These are phyloP conservation scores for Ammodytes dubius DNA, from an alignment of 2,113 vertebrate species.

Conservation along the genomic window DNA sequence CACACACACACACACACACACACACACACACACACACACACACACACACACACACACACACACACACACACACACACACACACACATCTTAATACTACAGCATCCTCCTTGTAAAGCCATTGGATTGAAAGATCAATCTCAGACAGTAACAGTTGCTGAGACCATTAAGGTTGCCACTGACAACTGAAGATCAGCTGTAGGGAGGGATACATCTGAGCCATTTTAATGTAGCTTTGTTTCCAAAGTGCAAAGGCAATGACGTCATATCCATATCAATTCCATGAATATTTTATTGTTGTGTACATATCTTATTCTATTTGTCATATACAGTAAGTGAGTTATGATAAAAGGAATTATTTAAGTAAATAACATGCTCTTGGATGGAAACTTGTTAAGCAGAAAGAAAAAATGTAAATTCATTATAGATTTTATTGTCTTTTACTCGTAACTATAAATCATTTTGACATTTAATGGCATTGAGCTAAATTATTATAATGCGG, in stretches of 20 bases:
- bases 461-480: conserved; percentile 37
- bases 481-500: conserved; percentile 16
- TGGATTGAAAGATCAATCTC: conserved; percentile 6
- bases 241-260: not conserved
- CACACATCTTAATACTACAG: not conserved
- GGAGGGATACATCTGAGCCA: not conserved
- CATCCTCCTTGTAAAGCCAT: conserved; percentile 26
- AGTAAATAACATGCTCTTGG: conserved; percentile 35
- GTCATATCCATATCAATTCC: not conserved
- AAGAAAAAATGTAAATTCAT: conserved; percentile 36
- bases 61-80: no score
- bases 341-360: not conserved
- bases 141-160: conserved; percentile 8
- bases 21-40: not conserved
- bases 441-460: conserved; percentile 51
- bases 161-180: conserved; percentile 20
- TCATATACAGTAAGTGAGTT: not conserved
- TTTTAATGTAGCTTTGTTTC: not conserved
- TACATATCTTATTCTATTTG: not conserved
- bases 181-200: not conserved
- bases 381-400: conserved; percentile 34
- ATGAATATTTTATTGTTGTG: not conserved
- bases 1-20: not conserved
- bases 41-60: no score
- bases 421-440: conserved; percentile 44